Evolutionary conservation across 2,888 invertebrate genomes (phyloP).

Genomic region (Caenorhabditis parvicauda): DNA sequence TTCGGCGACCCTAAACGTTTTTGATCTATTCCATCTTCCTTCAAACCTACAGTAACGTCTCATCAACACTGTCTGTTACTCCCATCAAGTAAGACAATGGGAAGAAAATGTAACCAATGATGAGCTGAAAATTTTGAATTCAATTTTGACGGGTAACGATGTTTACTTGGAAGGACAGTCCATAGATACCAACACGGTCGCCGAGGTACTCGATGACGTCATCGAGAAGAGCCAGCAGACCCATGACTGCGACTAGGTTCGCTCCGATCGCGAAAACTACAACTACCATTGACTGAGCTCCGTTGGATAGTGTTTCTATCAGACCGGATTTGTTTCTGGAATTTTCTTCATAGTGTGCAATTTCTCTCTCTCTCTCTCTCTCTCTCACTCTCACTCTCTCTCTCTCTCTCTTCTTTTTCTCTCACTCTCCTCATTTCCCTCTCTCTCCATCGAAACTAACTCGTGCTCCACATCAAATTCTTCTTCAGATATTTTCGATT

Average conservation of each 20-base stretch:
- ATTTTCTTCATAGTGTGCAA: background rate
- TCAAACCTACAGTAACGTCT: conserved; percentile 37
- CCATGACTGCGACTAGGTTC: conserved; percentile 86
- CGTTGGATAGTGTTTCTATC: conserved; percentile 17
- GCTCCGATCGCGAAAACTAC: conserved; percentile 84
- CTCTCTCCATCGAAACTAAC: conserved; percentile 12
- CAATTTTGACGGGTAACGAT: too few relatives aligned
- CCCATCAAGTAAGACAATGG: conserved; percentile 87
- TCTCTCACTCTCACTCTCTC: too few relatives aligned
- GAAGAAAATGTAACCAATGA: conserved; percentile 84
- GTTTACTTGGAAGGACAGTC: conserved; percentile 67
- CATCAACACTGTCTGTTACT: conserved; percentile 52
- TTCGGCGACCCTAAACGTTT: conserved; percentile 37
- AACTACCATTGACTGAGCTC: conserved; percentile 66
- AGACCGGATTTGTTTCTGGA: conserved; percentile 8
- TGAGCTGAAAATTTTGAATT: conserved; percentile 67
- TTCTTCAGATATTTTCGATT: conserved; percentile 74
- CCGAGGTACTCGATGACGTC: conserved; percentile 80
- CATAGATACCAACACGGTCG: conserved; percentile 72
- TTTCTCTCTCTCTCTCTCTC: too few relatives aligned
- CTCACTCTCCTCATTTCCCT: too few relatives aligned
- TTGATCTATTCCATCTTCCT: background rate
- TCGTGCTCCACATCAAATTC: conserved; percentile 69
- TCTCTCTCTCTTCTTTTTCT: too few relatives aligned
- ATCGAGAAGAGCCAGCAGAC: conserved; percentile 82